Conservation (phyloP, 1,140 invertebrate species). For the Frieseomelitta varia region DNA sequence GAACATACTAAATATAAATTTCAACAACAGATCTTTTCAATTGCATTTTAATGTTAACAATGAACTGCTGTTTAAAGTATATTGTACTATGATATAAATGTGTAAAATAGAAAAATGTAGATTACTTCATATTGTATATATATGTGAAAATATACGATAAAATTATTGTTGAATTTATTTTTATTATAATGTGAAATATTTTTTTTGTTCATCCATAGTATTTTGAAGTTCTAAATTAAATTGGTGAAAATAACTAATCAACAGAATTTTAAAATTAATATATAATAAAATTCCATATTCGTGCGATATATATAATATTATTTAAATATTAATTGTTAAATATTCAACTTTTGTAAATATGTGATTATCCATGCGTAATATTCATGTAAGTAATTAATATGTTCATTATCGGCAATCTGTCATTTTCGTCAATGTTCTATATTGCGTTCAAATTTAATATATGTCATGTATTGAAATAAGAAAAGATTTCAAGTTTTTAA, state of each 20-base stretch:
- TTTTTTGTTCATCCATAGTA: background rate
- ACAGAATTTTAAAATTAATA: background rate
- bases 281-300: background rate
- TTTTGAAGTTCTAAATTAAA: background rate
- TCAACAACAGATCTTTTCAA: background rate
- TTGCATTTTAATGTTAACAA: constrained; percentile 5
- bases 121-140: constrained; percentile 15
- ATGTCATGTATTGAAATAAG: background rate
- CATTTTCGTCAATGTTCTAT: background rate
- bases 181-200: background rate
- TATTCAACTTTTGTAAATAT: background rate
- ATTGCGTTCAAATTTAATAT: background rate
- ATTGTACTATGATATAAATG: background rate
- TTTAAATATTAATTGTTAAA: no score
- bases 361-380: background rate
- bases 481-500: background rate
- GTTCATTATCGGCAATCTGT: constrained; percentile 70
- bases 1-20: constrained; percentile 16
- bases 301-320: no score
- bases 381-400: background rate
- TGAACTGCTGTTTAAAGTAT: background rate
- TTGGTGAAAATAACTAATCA: background rate
- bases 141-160: constrained; percentile 22
- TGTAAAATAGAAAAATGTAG: background rate
- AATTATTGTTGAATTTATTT: constrained; percentile 14